These are phyloP conservation scores for Typhlomys cinereus DNA, from an alignment of 2,113 vertebrate genomes.

Conservation along the genomic window DNA sequence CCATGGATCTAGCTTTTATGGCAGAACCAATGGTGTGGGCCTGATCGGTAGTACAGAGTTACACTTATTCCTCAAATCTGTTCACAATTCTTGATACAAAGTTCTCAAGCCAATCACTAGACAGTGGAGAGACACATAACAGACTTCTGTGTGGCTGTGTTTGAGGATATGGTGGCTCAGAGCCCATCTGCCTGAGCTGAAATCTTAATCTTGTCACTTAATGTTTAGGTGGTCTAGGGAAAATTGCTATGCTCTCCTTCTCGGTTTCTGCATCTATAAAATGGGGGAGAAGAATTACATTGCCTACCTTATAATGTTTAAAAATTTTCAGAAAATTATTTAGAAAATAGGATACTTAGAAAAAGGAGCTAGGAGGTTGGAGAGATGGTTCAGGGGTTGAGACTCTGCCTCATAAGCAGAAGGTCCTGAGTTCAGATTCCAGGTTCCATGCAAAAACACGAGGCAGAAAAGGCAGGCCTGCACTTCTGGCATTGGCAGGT, in stretches of 20 bases:
- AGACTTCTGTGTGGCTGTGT: background rate
- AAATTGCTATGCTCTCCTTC: background rate
- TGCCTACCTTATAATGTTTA: background rate
- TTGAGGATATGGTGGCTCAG: background rate
- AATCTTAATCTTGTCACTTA: background rate
- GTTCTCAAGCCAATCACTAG: background rate
- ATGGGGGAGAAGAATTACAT: background rate
- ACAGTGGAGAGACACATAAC: background rate
- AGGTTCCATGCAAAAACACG: too few species aligned
- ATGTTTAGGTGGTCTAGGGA: background rate
- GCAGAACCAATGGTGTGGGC: fast-evolving
- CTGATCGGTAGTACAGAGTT: background rate
- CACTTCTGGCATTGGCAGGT: too few species aligned
- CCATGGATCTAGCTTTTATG: background rate
- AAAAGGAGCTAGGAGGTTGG: too few species aligned
- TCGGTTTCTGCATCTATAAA: background rate
- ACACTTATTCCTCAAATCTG: background rate
- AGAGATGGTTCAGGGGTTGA: too few species aligned
- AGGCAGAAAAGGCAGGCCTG: too few species aligned
- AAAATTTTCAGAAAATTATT: background rate
- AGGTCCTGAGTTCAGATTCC: too few species aligned
- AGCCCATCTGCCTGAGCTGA: background rate
- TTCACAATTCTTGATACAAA: background rate
- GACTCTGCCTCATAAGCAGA: too few species aligned
- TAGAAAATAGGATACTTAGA: background rate